Conservation (phyloP, 2,113 vertebrate genomes). For the western clawed frog (Xenopus tropicalis) region UCB_Xtro_10.0 CM004445.2:45770501-45771000, state of each 20-base stretch:
- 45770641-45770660: background rate
- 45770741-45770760: background rate
- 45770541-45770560: slow-evolving; percentile 99
- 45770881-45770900: background rate
- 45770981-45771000: too few relatives aligned
- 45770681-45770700: slow-evolving; percentile 6
- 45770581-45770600: slow-evolving; percentile 89
- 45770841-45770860: too few relatives aligned
- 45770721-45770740: slow-evolving; percentile 32
- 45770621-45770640: background rate
- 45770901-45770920: too few relatives aligned
- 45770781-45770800: too few relatives aligned
- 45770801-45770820: too few relatives aligned
- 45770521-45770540: slow-evolving; percentile 96
- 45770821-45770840: background rate
- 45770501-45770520: slow-evolving; percentile 82
- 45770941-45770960: too few relatives aligned
- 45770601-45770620: slow-evolving; percentile 69
- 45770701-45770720: slow-evolving; percentile 12
- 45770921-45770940: background rate
- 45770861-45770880: too few relatives aligned
- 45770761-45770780: background rate
- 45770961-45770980: too few relatives aligned
- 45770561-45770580: slow-evolving; percentile 95
- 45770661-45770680: background rate